phyloP scores from a whole-genome alignment of 1,140 invertebrate species.

The Elysia chlorotica region DNA sequence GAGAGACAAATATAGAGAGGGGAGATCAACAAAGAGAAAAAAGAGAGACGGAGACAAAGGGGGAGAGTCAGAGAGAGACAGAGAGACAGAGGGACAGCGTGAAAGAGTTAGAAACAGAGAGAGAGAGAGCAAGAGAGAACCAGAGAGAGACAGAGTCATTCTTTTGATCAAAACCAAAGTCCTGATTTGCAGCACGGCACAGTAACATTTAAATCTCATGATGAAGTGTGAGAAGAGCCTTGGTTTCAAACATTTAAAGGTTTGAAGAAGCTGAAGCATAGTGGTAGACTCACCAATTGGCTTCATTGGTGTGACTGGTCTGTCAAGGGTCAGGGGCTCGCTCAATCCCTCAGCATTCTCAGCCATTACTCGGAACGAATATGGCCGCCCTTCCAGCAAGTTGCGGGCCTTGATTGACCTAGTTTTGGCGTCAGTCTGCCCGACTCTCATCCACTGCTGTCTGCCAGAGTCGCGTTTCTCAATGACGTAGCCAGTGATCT shows the following conservation, averaged over 20 bases:
- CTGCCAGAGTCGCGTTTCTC: conserved; percentile 75
- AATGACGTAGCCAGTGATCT: conserved; percentile 87
- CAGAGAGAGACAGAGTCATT: too few species aligned
- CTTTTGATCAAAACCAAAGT: too few species aligned
- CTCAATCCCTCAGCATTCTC: conserved; percentile 88
- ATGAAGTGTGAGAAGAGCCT: neutral
- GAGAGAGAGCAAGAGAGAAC: too few species aligned
- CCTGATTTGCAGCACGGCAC: too few species aligned
- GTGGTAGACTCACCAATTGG: conserved; percentile 39
- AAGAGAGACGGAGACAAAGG: too few species aligned
- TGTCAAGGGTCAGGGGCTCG: conserved; percentile 41
- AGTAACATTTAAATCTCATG: too few species aligned
- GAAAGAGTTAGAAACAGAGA: too few species aligned
- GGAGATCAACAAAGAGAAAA: too few species aligned
- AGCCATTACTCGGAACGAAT: conserved; percentile 91
- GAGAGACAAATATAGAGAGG: neutral
- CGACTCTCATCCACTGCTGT: conserved; percentile 69
- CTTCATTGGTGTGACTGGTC: conserved; percentile 63
- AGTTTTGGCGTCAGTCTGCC: conserved; percentile 35
- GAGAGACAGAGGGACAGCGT: too few species aligned
- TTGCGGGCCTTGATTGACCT: conserved; percentile 49
- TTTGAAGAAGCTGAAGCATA: too few species aligned
- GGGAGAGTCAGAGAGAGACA: too few species aligned
- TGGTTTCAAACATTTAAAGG: too few species aligned
- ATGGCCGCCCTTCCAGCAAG: conserved; percentile 91